These are phyloP conservation scores for Thamnaconus septentrionalis DNA, from an alignment of 2,113 vertebrate genomes.

Conservation along the genomic window DNA sequence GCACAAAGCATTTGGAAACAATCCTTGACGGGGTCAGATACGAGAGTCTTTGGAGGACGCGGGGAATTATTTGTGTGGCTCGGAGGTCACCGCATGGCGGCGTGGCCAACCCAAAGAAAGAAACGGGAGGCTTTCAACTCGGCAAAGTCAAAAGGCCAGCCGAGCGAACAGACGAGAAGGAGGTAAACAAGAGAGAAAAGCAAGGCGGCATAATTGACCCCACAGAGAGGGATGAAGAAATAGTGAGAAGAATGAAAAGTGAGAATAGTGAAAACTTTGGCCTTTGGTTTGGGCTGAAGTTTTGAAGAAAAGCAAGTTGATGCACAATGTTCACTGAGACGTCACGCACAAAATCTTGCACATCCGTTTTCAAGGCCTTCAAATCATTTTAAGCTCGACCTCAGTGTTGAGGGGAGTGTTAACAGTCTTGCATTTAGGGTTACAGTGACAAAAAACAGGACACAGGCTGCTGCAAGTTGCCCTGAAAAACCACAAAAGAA, in stretches of 20 bases:
- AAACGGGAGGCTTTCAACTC: conserved; percentile 22
- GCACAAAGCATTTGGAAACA: conserved; percentile 41
- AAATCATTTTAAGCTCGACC: no score
- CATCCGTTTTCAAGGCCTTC: no score
- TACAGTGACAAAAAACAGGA: no score
- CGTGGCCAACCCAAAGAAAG: conserved; percentile 19
- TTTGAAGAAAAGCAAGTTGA: no score
- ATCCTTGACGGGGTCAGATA: conserved; percentile 63
- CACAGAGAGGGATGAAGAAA: conserved; percentile 8
- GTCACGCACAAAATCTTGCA: no score
- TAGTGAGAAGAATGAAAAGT: not conserved
- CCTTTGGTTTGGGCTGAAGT: conserved; percentile 17
- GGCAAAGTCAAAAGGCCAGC: conserved; percentile 29
- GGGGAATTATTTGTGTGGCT: conserved; percentile 52
- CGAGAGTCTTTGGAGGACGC: conserved; percentile 43
- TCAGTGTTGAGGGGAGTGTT: no score
- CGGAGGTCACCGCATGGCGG: conserved; percentile 58
- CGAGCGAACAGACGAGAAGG: conserved; percentile 13
- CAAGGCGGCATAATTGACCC: conserved; percentile 35
- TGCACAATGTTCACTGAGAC: no score
- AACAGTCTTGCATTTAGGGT: no score
- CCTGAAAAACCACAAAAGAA: no score
- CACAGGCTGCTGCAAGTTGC: no score
- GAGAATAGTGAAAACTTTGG: conserved; percentile 7
- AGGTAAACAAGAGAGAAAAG: conserved; percentile 26